Evolutionary conservation across 1,140 invertebrate genomes (phyloP).

Genomic region (Diachasmimorpha longicaudata): DNA sequence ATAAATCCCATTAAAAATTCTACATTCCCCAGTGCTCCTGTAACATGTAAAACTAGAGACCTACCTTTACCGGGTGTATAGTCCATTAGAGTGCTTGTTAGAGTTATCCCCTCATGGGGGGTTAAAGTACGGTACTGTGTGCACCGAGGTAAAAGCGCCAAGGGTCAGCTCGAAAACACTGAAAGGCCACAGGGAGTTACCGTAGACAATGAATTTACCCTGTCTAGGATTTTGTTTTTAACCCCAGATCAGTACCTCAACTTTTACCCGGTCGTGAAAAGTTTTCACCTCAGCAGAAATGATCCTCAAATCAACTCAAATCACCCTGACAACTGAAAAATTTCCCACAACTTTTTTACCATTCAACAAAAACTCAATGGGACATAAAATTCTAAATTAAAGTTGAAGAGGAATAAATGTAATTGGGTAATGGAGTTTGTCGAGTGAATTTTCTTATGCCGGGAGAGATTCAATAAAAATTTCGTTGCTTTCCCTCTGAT

Average conservation of each 20-base stretch:
- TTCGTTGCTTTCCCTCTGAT: too few relatives aligned
- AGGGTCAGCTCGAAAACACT: not conserved
- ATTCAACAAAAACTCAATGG: not conserved
- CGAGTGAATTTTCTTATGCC: too few relatives aligned
- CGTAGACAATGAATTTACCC: not conserved
- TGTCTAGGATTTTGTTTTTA: not conserved
- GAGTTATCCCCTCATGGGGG: not conserved
- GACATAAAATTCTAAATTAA: not conserved
- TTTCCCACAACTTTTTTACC: not conserved
- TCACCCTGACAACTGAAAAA: not conserved
- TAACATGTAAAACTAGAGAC: not conserved
- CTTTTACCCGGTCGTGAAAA: not conserved
- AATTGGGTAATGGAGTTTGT: not conserved
- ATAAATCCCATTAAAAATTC: not conserved
- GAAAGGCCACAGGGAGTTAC: conserved; percentile 6
- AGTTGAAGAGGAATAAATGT: not conserved
- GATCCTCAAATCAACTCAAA: not conserved
- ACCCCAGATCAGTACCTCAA: not conserved
- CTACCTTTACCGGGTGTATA: not conserved
- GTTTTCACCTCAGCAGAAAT: not conserved
- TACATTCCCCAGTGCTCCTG: not conserved
- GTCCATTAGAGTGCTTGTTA: conserved; percentile 1
- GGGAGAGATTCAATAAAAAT: too few relatives aligned
- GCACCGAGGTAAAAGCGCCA: not conserved
- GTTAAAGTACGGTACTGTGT: not conserved